These are phyloP conservation scores for Ctenopoma kingsleyae DNA, from an alignment of 2,797 vertebrate species.

Conservation along the genomic window DNA sequence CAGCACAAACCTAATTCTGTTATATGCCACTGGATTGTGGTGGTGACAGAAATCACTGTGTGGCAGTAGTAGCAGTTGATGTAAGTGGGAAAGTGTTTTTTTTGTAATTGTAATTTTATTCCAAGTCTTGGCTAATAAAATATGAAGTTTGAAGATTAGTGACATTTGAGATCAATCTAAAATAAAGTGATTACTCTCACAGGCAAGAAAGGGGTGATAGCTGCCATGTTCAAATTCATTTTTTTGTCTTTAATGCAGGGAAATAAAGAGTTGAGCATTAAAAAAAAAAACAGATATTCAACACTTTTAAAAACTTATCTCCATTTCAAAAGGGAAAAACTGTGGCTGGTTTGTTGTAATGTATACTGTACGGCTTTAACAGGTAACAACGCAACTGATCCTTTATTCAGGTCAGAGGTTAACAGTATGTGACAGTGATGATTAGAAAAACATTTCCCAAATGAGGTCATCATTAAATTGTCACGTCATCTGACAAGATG, in stretches of 20 bases:
- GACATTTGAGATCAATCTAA: not conserved
- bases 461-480: slow-evolving; percentile 35
- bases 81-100: too few species aligned
- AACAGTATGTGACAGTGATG: not conserved
- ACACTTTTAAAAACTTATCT: too few species aligned
- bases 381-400: not conserved
- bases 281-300: not conserved
- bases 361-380: too few species aligned
- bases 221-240: not conserved
- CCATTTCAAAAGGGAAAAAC: not conserved
- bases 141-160: not conserved
- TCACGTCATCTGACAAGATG: not conserved
- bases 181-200: not conserved
- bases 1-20: not conserved
- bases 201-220: not conserved
- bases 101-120: too few species aligned
- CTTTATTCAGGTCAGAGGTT: slow-evolving; percentile 2
- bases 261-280: not conserved
- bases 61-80: not conserved
- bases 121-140: not conserved
- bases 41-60: not conserved
- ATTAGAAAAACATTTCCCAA: not conserved
- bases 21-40: not conserved
- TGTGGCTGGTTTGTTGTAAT: too few species aligned
- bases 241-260: not conserved